Conservation (phyloP, 2,888 invertebrate genomes). For the Cheilosia vulpina region DNA sequence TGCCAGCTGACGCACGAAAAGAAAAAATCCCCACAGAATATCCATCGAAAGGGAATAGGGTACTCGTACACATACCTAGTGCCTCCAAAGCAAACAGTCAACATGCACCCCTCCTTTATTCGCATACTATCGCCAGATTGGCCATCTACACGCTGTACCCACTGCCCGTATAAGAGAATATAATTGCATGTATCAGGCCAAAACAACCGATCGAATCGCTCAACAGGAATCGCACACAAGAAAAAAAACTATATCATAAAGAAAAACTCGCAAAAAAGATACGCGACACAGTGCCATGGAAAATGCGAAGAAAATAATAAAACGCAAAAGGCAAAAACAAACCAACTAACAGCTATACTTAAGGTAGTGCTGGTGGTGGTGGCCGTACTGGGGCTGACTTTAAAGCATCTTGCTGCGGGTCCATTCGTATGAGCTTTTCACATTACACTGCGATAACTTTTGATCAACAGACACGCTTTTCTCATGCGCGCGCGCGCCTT, state of each 20-base stretch:
- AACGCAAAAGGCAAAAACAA: slow-evolving; percentile 25
- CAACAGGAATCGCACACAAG: slow-evolving; percentile 50
- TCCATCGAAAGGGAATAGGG: no score
- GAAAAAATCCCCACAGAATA: neutral
- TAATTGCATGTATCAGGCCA: slow-evolving; percentile 50
- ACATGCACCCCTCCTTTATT: slow-evolving; percentile 25
- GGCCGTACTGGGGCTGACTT: slow-evolving; percentile 78
- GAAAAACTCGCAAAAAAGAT: slow-evolving; percentile 49
- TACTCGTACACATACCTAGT: no score
- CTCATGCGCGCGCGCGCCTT: slow-evolving; percentile 78
- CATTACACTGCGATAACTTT: slow-evolving; percentile 83
- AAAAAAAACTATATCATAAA: slow-evolving; percentile 37
- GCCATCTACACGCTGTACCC: no score
- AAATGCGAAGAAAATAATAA: slow-evolving; percentile 55
- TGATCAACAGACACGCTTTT: slow-evolving; percentile 80
- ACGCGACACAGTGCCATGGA: slow-evolving; percentile 42
- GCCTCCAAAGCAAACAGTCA: neutral
- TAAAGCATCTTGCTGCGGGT: slow-evolving; percentile 81
- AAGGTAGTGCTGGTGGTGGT: slow-evolving; percentile 65
- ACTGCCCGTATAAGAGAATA: slow-evolving; percentile 39
- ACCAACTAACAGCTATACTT: slow-evolving; percentile 40
- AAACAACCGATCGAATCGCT: slow-evolving; percentile 50
- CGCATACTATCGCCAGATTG: slow-evolving; percentile 7
- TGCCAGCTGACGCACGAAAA: no score
- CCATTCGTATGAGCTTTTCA: slow-evolving; percentile 83